These are phyloP conservation scores for Watsonalla cultraria DNA, from an alignment of 2,888 invertebrate species.

Conservation along the genomic window DNA sequence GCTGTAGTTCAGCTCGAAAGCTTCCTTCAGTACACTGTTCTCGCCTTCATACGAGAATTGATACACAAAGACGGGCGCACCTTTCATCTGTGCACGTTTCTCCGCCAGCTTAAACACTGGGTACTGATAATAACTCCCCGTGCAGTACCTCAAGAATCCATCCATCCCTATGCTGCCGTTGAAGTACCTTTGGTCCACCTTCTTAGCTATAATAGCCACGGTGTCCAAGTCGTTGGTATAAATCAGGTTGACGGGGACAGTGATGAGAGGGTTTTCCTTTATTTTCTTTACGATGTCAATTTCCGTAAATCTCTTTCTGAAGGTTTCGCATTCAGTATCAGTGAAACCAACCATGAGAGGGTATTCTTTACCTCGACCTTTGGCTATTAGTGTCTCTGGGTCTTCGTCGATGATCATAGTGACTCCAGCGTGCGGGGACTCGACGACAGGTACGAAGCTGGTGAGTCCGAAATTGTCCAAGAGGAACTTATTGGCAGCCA, in stretches of 20 bases:
- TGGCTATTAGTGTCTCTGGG: conserved; percentile 45
- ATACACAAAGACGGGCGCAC: conserved; percentile 72
- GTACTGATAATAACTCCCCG: conserved; percentile 50
- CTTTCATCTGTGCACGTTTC: conserved; percentile 26
- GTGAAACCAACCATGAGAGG: conserved; percentile 61
- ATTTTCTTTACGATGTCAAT: conserved; percentile 38
- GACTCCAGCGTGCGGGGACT: conserved; percentile 44
- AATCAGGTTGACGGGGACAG: conserved; percentile 34
- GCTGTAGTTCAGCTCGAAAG: conserved; percentile 42
- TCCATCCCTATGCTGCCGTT: conserved; percentile 36
- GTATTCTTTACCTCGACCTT: conserved; percentile 47
- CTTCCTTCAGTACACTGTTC: conserved; percentile 63
- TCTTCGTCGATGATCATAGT: conserved; percentile 52
- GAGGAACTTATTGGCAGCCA: conserved; percentile 40
- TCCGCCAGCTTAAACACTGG: conserved; percentile 48
- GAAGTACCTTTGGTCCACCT: conserved; percentile 41
- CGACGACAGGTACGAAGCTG: conserved; percentile 57
- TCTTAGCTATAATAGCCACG: conserved; percentile 25
- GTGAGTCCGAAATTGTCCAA: conserved; percentile 43
- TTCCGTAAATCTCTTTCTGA: conserved; percentile 42
- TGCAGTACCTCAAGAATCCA: conserved; percentile 39
- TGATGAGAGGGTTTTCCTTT: conserved; percentile 29
- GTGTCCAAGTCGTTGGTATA: conserved; percentile 27
- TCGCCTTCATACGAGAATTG: conserved; percentile 73
- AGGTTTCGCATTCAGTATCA: conserved; percentile 51